phyloP scores from a whole-genome alignment of 2,888 invertebrate genomes.

The Caradrina clavipalpis region DNA sequence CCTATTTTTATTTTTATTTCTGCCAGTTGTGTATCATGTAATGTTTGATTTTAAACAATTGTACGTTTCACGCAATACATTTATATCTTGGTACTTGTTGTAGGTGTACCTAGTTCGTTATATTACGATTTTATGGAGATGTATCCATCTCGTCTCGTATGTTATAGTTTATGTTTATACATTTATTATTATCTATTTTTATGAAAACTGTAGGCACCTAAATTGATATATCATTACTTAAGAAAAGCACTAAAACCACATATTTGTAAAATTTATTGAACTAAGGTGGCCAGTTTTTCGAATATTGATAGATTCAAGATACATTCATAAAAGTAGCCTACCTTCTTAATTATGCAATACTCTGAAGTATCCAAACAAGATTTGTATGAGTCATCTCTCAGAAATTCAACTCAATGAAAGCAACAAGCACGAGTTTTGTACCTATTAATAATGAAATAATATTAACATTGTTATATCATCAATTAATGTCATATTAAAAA shows the following conservation, averaged over 20 bases:
- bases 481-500: conserved; percentile 6
- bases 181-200: no score
- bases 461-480: neutral
- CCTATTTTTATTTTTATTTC: conserved; percentile 1
- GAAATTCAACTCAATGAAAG: conserved; percentile 2
- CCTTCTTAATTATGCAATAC: conserved; percentile 5
- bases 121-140: neutral
- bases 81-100: no score
- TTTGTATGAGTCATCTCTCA: conserved; percentile 21
- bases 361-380: conserved; percentile 2
- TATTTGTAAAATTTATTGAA: conserved; percentile 1
- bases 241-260: neutral
- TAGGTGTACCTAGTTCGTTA: neutral
- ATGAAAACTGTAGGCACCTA: neutral
- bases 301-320: neutral
- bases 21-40: conserved; percentile 1
- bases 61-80: conserved; percentile 1
- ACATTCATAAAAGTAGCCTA: neutral
- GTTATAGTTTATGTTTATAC: no score
- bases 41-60: neutral
- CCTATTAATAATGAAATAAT: conserved; percentile 7
- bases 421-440: conserved; percentile 1
- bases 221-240: neutral
- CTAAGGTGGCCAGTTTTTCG: conserved; percentile 4
- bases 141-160: neutral